phyloP scores from a whole-genome alignment of 2,113 vertebrate genomes.

The Copsychus sechellarum region DNA sequence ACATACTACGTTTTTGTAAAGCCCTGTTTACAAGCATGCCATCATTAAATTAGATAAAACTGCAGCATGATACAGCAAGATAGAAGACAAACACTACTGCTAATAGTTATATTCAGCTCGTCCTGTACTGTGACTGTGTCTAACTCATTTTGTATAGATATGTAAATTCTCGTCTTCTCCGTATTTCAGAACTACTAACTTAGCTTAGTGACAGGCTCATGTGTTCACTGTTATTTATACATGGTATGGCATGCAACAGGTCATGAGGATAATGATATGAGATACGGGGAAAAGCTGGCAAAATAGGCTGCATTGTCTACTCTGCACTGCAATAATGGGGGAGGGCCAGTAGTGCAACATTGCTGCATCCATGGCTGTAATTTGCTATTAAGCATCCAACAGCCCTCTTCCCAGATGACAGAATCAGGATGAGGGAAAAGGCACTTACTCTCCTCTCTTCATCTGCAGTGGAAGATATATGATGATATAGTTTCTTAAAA shows the following conservation, averaged over 20 bases:
- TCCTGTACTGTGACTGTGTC: neutral
- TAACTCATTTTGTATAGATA: neutral
- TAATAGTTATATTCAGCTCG: neutral
- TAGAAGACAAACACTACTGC: neutral
- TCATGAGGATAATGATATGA: neutral
- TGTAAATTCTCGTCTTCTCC: neutral
- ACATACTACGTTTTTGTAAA: neutral
- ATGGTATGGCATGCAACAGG: neutral
- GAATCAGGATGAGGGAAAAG: neutral
- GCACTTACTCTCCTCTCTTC: neutral
- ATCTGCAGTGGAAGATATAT: accelerated
- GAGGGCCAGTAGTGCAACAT: neutral
- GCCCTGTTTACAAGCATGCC: neutral
- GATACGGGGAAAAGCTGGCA: neutral
- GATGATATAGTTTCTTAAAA: neutral
- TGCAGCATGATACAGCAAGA: neutral
- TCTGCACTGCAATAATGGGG: neutral
- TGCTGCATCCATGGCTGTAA: neutral
- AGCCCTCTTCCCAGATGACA: neutral
- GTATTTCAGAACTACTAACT: neutral
- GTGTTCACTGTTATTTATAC: neutral
- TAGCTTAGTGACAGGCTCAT: neutral
- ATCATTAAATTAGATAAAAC: neutral
- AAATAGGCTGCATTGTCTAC: neutral
- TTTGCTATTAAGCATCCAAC: neutral